Base-by-base conservation (phyloP, 2,797 vertebrate genomes). In the Crypturellus tataupa region DNA sequence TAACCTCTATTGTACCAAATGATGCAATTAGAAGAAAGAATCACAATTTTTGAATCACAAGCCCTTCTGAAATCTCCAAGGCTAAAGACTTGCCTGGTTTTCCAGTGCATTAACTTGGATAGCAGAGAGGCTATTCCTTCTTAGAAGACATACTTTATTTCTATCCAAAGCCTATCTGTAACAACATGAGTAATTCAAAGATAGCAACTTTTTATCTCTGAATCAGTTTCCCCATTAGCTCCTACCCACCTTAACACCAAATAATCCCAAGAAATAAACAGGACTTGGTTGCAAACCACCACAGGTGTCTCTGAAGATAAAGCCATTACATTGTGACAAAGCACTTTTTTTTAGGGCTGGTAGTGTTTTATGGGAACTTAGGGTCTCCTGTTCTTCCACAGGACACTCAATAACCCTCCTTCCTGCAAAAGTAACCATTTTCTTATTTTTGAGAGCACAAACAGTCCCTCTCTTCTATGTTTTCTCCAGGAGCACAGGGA, bases 251-350 rank as follows among this genome's bases (percentile, higher is more conserved):
- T 87, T 90, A 78, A 90, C 72, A 72, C n/a, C 69, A 73, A 93
- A 94, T 31, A 92, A 65, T 25, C 37, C 76, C 59, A 80, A 89
- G 73, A 90, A 90, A 90, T 60, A 76, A 92, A 85, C 62, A 90
- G 33, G 14, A 44, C 19, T 44, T 69, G 18, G 63, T 73, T 80
- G 37, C 65, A 65, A 78, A 42, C 68, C 69, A 42, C 18, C 13
- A 82, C 59, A 80, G 70, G 40, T 55, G 16, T 1, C n/a, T 79
- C 47, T 44, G 24, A 59, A 1, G 13, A 44, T 60, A 64, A 80
- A 84, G 51, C 4, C 31, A 58, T 4, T 58, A 49, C 53, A n/a
- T 10, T 4, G 1, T 9, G 42, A 1, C 3, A 75, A 87, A 35
- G 14, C 77, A 29, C n/a, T 51, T 69, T 76, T n/a, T 79, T 79